phyloP scores from a whole-genome alignment of 2,797 vertebrate genomes.

The Geotrypetes seraphini region DNA sequence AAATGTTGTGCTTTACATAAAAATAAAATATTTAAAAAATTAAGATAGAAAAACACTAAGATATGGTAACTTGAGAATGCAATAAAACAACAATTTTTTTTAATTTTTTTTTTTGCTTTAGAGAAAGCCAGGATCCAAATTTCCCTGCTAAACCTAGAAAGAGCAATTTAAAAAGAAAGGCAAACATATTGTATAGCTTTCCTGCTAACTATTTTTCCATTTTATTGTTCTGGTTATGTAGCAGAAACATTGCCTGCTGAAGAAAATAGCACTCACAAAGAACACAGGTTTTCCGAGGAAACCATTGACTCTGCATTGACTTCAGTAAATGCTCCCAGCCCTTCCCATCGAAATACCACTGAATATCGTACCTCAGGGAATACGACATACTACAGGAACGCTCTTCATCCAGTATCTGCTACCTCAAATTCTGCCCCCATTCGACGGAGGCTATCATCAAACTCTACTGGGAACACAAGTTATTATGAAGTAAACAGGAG shows the following conservation, averaged over 20 bases:
- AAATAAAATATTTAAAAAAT: too few species aligned
- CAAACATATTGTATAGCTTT: neutral
- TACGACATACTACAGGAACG: constrained; percentile 47
- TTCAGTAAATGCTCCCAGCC: constrained; percentile 63
- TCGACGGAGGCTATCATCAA: constrained; percentile 57
- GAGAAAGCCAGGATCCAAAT: neutral
- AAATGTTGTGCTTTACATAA: too few species aligned
- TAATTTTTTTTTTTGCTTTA: neutral
- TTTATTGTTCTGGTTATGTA: constrained; percentile 31
- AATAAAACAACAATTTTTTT: too few species aligned
- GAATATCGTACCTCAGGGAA: constrained; percentile 55
- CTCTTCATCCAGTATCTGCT: constrained; percentile 32
- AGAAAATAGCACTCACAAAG: constrained; percentile 65
- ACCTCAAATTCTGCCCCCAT: constrained; percentile 41
- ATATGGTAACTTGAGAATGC: too few species aligned
- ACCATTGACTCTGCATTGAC: constrained; percentile 73
- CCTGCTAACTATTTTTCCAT: neutral
- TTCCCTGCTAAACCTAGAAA: too few species aligned
- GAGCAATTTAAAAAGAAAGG: neutral
- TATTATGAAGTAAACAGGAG: constrained; percentile 52
- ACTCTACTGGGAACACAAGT: constrained; percentile 37
- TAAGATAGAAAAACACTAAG: too few species aligned
- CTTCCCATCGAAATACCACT: constrained; percentile 41
- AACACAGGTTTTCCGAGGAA: constrained; percentile 65
- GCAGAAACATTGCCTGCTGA: constrained; percentile 72